These are phyloP conservation scores for human DNA, from an alignment of 2,113 vertebrate species.

Conservation along the genomic window GRCh38 chr9:38795501-38796000, in stretches of 20 bases:
- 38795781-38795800: background rate
- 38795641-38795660: background rate
- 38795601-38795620: no score
- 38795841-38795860: background rate
- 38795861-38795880: background rate
- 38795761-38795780: background rate
- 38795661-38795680: background rate
- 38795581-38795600: background rate
- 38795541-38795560: background rate
- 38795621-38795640: background rate
- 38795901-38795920: background rate
- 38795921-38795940: background rate
- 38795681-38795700: background rate
- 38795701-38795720: background rate
- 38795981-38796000: background rate
- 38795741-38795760: background rate
- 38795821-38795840: background rate
- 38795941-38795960: background rate
- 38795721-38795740: background rate
- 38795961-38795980: background rate
- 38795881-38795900: background rate
- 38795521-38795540: background rate
- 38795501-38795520: background rate
- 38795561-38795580: background rate
- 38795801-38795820: background rate